Conservation (phyloP, 2,888 invertebrate genomes). For the Busseola fusca region DNA sequence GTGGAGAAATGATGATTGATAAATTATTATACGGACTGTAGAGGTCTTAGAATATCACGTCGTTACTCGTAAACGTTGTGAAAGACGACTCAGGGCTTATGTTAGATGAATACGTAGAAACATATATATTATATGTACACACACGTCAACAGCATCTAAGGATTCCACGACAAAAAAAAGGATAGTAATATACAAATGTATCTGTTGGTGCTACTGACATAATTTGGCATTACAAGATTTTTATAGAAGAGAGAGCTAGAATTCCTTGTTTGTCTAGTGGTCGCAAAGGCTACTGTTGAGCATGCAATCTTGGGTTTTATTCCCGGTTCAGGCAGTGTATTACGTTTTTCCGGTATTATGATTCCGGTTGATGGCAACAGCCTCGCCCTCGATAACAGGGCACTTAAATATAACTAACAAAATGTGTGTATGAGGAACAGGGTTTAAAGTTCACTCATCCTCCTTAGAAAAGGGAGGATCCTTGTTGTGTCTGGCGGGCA, state of each 20-base stretch:
- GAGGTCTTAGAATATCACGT: slow-evolving; percentile 27
- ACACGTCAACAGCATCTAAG: too few species aligned
- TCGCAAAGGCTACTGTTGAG: neutral
- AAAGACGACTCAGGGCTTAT: neutral
- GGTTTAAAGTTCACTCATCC: too few species aligned
- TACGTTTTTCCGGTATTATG: neutral
- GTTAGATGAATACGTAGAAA: neutral
- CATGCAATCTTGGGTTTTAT: neutral
- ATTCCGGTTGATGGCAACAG: neutral
- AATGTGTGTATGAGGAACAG: too few species aligned
- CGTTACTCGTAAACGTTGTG: neutral
- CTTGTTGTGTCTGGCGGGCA: too few species aligned
- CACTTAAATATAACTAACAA: too few species aligned
- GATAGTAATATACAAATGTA: too few species aligned
- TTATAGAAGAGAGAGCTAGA: neutral
- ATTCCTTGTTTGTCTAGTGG: neutral
- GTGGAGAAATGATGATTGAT: slow-evolving; percentile 41
- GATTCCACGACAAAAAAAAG: too few species aligned
- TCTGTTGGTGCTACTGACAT: too few species aligned
- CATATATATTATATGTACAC: neutral
- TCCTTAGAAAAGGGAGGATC: too few species aligned
- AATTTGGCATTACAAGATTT: neutral
- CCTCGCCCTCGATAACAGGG: too few species aligned
- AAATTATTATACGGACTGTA: slow-evolving; percentile 25
- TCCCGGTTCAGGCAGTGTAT: neutral